These are phyloP conservation scores for Charadrius vociferus DNA, from an alignment of 2,113 vertebrate genomes.

Conservation along the genomic window DNA sequence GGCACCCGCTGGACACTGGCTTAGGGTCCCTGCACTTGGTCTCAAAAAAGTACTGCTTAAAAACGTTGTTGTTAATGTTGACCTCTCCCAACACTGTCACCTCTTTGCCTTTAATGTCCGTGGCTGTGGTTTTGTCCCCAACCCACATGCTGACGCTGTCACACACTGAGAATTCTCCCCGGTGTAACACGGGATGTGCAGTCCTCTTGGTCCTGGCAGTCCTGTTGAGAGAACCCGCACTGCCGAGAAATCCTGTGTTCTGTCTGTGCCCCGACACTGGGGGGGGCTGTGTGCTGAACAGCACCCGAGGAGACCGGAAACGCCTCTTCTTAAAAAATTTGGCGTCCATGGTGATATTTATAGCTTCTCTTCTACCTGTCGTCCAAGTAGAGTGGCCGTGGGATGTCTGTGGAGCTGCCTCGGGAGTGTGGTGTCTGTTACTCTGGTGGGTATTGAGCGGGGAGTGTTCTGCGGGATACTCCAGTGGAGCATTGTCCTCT, in stretches of 20 bases:
- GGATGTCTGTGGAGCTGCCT: constrained; percentile 69
- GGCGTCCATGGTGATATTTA: constrained; percentile 88
- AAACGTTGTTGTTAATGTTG: constrained; percentile 90
- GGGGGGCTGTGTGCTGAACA: constrained; percentile 89
- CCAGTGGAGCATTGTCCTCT: constrained; percentile 84
- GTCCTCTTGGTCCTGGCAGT: constrained; percentile 80
- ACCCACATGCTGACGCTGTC: constrained; percentile 95
- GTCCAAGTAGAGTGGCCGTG: constrained; percentile 30
- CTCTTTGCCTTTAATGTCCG: constrained; percentile 92
- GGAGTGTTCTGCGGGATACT: constrained; percentile 67
- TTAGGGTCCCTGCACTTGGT: constrained; percentile 90
- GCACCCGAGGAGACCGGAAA: constrained; percentile 88
- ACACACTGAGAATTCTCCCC: constrained; percentile 96
- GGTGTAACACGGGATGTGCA: constrained; percentile 81
- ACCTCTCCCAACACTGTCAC: constrained; percentile 92
- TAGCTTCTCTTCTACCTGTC: constrained; percentile 43
- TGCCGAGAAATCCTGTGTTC: constrained; percentile 54
- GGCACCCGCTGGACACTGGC: constrained; percentile 84
- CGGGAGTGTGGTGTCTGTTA: constrained; percentile 58
- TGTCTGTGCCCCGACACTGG: constrained; percentile 66
- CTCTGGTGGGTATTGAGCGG: constrained; percentile 67
- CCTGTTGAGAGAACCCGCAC: constrained; percentile 69
- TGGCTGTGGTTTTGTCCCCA: constrained; percentile 90
- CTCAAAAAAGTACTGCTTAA: constrained; percentile 96
- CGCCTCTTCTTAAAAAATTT: constrained; percentile 87